Evolutionary conservation across 2,113 vertebrate genomes (phyloP).

Genomic region (Silurus asotus): DNA sequence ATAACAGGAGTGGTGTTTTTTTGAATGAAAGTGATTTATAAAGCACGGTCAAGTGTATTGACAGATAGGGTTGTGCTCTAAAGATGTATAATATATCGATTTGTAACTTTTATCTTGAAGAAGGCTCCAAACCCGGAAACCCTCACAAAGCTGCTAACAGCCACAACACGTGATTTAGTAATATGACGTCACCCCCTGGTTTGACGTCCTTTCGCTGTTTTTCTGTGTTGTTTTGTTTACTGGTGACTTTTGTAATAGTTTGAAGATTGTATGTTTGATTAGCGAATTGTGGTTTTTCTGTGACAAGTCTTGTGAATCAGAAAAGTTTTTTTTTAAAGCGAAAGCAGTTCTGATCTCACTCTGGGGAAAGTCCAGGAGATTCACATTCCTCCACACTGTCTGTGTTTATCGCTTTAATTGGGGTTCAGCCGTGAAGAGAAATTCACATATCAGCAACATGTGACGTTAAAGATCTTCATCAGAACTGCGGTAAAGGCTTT

Average conservation of each 20-base stretch:
- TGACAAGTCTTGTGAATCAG: background rate
- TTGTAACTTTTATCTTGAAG: conserved; percentile 29
- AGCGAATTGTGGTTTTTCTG: background rate
- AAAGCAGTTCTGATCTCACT: background rate
- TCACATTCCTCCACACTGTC: background rate
- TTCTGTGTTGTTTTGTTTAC: background rate
- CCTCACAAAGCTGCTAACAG: background rate
- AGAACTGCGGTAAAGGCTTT: background rate
- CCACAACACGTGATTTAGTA: background rate
- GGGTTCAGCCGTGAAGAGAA: background rate
- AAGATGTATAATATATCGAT: background rate
- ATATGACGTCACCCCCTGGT: background rate
- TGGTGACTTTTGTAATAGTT: background rate
- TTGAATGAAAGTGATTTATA: background rate
- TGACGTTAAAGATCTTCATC: background rate
- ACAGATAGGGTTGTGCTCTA: background rate
- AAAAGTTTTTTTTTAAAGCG: background rate
- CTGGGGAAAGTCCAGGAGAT: background rate
- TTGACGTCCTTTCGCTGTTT: background rate
- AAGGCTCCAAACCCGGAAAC: background rate
- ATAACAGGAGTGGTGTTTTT: background rate
- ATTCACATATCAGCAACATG: background rate
- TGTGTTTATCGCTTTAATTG: background rate
- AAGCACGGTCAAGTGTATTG: background rate
- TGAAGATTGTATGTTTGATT: background rate